A percentile compares a stretch with the other conserved stretches of the same genome.
Evolutionary conservation across 2,113 vertebrate genomes (phyloP).

Genomic region (Mellivora capensis): DNA sequence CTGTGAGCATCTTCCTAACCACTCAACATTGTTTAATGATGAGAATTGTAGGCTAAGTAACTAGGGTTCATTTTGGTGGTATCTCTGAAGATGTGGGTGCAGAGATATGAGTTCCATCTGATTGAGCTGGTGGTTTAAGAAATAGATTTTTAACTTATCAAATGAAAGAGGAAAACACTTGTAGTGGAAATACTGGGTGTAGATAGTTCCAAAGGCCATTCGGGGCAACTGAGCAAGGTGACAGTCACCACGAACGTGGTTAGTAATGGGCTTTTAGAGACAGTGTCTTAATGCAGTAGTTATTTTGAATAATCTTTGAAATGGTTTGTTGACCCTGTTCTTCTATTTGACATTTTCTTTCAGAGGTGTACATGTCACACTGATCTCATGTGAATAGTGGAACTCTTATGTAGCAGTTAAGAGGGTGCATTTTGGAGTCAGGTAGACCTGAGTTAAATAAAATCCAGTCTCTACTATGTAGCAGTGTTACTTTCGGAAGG

Average conservation of each 20-base stretch:
- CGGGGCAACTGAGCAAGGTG: background rate
- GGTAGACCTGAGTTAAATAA: conserved; percentile 34
- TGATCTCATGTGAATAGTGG: background rate
- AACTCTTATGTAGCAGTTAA: background rate
- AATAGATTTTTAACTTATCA: background rate
- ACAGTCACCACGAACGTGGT: background rate
- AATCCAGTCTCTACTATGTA: background rate
- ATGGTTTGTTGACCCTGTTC: background rate
- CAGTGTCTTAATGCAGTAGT: background rate
- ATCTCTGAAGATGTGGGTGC: background rate
- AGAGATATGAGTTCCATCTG: background rate
- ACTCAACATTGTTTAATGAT: background rate
- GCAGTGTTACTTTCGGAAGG: background rate
- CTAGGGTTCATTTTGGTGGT: background rate
- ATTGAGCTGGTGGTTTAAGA: background rate
- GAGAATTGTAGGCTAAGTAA: background rate
- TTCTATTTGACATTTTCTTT: conserved; percentile 38
- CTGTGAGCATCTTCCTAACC: background rate
- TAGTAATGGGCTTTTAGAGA: background rate
- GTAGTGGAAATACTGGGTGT: background rate
- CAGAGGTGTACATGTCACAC: background rate
- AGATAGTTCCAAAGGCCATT: background rate
- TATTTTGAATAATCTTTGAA: conserved; percentile 35
- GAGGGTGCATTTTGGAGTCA: background rate
- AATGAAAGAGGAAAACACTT: conserved; percentile 7